A percentile compares a stretch with the other conserved stretches of the same genome.
Evolutionary conservation across 2,888 invertebrate genomes (phyloP).

Genomic region (Penaeus monodon): DNA sequence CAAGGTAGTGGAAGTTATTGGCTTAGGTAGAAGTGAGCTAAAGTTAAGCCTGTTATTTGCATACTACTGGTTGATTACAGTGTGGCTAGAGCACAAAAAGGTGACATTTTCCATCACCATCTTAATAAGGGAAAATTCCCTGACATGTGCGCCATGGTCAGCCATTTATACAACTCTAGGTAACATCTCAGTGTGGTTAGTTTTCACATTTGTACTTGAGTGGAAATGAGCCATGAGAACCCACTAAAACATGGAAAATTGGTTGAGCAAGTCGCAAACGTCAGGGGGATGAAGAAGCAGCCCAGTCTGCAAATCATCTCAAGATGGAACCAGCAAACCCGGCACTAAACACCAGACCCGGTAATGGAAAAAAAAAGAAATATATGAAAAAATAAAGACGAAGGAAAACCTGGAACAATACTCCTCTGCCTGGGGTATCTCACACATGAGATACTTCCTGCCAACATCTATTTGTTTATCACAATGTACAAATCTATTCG

Average conservation of each 20-base stretch:
- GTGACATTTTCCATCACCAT: slow-evolving; percentile 43
- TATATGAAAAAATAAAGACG: slow-evolving; percentile 7
- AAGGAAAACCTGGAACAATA: slow-evolving; percentile 45
- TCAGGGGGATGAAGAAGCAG: slow-evolving; percentile 15
- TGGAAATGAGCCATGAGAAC: slow-evolving; percentile 36
- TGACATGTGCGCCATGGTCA: slow-evolving; percentile 32
- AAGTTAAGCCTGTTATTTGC: slow-evolving; percentile 58
- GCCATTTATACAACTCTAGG: slow-evolving; percentile 8
- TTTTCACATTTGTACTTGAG: background rate
- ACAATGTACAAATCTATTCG: slow-evolving; percentile 61
- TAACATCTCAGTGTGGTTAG: slow-evolving; percentile 28
- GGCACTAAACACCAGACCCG: slow-evolving; percentile 22
- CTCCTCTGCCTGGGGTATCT: slow-evolving; percentile 40
- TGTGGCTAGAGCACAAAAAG: slow-evolving; percentile 51
- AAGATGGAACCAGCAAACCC: slow-evolving; percentile 22
- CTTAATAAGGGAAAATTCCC: slow-evolving; percentile 44
- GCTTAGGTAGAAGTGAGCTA: slow-evolving; percentile 60
- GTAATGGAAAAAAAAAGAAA: slow-evolving; percentile 28
- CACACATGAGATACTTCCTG: slow-evolving; percentile 38
- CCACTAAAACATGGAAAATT: slow-evolving; percentile 9
- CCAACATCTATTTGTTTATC: slow-evolving; percentile 53
- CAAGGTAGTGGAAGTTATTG: slow-evolving; percentile 61
- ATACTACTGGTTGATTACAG: slow-evolving; percentile 57
- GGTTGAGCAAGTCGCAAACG: slow-evolving; percentile 16
- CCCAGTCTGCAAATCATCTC: slow-evolving; percentile 3